Conservation (phyloP, 2,888 invertebrate species). For the Trileptium ribeirensis region DNA sequence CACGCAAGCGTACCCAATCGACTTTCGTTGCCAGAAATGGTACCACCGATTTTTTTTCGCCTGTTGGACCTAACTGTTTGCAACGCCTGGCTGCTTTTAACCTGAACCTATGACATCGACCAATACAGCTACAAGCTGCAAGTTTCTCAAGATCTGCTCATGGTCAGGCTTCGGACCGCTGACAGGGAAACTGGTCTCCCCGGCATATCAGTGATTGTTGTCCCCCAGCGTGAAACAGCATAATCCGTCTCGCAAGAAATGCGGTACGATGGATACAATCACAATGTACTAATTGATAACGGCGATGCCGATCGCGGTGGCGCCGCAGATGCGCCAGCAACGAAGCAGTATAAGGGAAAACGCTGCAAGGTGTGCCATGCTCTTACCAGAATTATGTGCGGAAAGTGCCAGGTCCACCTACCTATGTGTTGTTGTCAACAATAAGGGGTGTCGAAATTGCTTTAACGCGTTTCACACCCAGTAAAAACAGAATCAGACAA, state of each 20-base stretch:
- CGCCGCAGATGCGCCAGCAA: too few relatives aligned
- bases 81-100: slow-evolving; percentile 33
- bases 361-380: background rate
- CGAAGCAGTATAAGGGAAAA: background rate
- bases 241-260: background rate
- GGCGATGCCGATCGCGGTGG: too few relatives aligned
- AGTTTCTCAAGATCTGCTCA: background rate
- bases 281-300: too few relatives aligned
- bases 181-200: background rate
- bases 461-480: background rate
- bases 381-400: background rate
- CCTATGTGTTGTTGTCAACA: background rate
- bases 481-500: too few relatives aligned
- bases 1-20: too few relatives aligned
- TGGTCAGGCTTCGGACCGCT: background rate
- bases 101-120: background rate
- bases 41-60: too few relatives aligned
- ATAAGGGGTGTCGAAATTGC: background rate
- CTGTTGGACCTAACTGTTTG: slow-evolving; percentile 37
- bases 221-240: background rate
- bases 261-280: background rate
- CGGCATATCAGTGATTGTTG: background rate
- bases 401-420: background rate
- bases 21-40: too few relatives aligned
- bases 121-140: background rate